Percentiles rank a stretch among this genome's conserved stretches.
phyloP scores from a whole-genome alignment of 2,797 vertebrate species.

The Ataeniobius toweri region DNA sequence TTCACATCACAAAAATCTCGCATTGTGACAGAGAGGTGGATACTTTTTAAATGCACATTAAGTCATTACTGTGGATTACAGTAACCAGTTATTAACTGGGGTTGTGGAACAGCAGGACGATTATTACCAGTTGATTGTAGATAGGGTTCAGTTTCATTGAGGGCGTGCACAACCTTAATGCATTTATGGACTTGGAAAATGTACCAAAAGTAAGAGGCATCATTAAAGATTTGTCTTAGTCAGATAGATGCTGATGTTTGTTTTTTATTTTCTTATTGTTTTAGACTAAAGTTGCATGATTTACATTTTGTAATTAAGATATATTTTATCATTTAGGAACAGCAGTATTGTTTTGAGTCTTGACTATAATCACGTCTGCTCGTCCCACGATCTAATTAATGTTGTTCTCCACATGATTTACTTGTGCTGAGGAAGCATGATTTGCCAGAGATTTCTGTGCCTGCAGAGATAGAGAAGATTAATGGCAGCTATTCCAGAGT shows the following conservation, averaged over 20 bases:
- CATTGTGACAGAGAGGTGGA: neutral
- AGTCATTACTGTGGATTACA: neutral
- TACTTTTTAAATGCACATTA: neutral
- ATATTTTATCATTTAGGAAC: constrained; percentile 31
- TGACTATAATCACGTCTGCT: constrained; percentile 17
- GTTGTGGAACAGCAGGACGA: neutral
- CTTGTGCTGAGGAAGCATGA: constrained; percentile 20
- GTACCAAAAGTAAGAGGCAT: no score
- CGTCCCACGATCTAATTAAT: constrained; percentile 6
- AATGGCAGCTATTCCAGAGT: constrained; percentile 65
- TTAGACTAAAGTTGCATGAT: neutral
- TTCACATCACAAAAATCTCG: neutral
- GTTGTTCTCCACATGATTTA: constrained; percentile 23
- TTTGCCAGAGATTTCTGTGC: constrained; percentile 42
- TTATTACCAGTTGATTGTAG: neutral
- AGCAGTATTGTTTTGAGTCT: neutral
- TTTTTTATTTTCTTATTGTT: no score
- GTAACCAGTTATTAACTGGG: neutral
- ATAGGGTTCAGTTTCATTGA: neutral
- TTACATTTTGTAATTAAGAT: neutral
- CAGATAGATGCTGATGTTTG: neutral
- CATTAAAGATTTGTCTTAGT: neutral
- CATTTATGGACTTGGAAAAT: neutral
- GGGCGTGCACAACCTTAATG: neutral
- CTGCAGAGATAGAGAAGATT: constrained; percentile 69